Evolutionary conservation across 2,113 vertebrate species (phyloP), one percentile per base, ranked within the genome.

Genomic region (Telmatochromis brachygnathus): DNA sequence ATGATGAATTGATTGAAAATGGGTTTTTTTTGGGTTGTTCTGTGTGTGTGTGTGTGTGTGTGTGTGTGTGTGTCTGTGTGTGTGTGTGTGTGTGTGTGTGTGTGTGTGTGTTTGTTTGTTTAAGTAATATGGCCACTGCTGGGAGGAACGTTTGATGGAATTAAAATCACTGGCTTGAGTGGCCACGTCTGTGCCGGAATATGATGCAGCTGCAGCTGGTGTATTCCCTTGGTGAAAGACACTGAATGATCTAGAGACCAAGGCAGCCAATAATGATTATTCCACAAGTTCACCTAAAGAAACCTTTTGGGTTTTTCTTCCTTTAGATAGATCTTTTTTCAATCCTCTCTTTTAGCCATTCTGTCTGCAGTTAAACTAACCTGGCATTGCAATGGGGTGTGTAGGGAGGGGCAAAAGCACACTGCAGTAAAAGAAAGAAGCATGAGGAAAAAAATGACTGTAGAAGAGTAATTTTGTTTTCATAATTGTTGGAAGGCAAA

Each of bases 101-200:
- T 55, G 53, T 54, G 0, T 54, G 53, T 54, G 0, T 55, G 10
- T 23, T 0, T 13, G 21, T 55, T 3, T 56, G 23, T 30, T 60
- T 60, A 17, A 68, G 11, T n/a, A 39, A 21, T 23, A 13, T 21
- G 19, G 11, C 62, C 5, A 39, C 35, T 39, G 33, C n/a, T 70
- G 35, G 62, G 62, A 42, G 33, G 62, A 39, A 42, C 2, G 3
- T 42, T 70, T 23, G 62, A 39, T 42, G 35, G n/a, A 70, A 42
- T 35, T 70, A 39, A 39, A 70, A 37, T 70, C 65, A 23, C 33
- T 70, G 65, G 12, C 19, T 70, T 3, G 12, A 42, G 19, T 68
- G 19, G 62, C n/a, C n/a, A 68, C 5, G 5, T 39, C 35, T 39
- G 62, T 39, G 35, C 62, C 7, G 4, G 35, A 68, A 39, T 68